These are phyloP conservation scores for Brachionichthys hirsutus DNA, from an alignment of 2,113 vertebrate genomes.

Conservation along the genomic window DNA sequence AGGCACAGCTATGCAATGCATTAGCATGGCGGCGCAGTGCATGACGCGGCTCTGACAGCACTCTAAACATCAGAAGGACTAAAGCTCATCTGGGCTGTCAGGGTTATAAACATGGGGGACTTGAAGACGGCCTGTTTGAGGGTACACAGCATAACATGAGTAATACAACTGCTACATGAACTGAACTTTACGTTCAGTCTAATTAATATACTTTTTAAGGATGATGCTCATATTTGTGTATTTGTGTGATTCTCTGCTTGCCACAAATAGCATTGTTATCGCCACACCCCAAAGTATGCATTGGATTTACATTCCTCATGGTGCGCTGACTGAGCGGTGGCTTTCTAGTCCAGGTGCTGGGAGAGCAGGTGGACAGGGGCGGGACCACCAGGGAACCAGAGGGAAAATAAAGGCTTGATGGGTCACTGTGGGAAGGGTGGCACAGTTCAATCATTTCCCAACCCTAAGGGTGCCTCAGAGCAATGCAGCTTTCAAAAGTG, in stretches of 20 bases:
- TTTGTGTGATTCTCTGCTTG: neutral
- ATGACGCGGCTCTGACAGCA: constrained; percentile 71
- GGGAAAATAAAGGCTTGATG: constrained; percentile 51
- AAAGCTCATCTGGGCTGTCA: constrained; percentile 63
- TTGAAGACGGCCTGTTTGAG: constrained; percentile 55
- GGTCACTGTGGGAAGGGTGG: constrained; percentile 57
- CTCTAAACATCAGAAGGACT: constrained; percentile 71
- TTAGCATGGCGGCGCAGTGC: constrained; percentile 69
- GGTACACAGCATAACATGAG: constrained; percentile 31
- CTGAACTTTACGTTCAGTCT: constrained; percentile 3
- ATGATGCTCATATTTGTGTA: constrained; percentile 5
- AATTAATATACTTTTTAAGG: neutral
- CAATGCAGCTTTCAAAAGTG: constrained; percentile 55
- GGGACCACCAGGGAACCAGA: constrained; percentile 27
- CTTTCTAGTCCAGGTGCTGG: constrained; percentile 52
- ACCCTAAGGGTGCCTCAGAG: constrained; percentile 52
- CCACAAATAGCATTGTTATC: no score
- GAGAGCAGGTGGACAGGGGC: constrained; percentile 50
- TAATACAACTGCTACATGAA: constrained; percentile 15
- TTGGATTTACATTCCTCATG: constrained; percentile 19
- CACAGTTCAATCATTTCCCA: constrained; percentile 62
- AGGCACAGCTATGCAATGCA: constrained; percentile 43
- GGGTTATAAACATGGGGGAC: constrained; percentile 57
- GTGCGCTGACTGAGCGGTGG: constrained; percentile 12
- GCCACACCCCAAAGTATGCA: constrained; percentile 13